Evolutionary conservation across 2,797 vertebrate genomes (phyloP), one percentile per base, ranked within the genome.

Genomic region (Myotis findleyi): DNA sequence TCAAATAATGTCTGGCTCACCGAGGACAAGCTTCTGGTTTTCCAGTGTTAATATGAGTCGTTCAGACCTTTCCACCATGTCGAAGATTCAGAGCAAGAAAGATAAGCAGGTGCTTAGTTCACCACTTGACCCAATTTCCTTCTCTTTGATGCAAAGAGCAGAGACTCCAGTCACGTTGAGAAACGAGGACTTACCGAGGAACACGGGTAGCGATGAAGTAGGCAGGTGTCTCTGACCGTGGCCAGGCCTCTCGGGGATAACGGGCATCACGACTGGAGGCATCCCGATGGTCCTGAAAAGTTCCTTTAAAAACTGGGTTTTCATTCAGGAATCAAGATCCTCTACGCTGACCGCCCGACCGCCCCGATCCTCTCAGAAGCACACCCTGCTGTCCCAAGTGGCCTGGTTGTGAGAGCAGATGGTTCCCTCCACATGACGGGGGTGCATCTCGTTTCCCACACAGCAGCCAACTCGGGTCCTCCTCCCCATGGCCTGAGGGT

Each of bases 91-190:
- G 72, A 85, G 66, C 33, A 87, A 51, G 17, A 79, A 79, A 72
- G 71, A 62, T 25, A 51, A 16, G 59, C 79, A 85, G 38, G 16
- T 66, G 38, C 55, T 57, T 66, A 12, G 20, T 57, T 85, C 16
- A 11, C 25, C 57, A 7, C 33, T 21, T 47, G 36, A 82, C 53
- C 33, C 36, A 38, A 62, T n/a, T 36, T 64, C 53, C 59, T 73
- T 55, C 86, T 90, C 62, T 72, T 18, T 5, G 17, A 21, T 80
- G 25, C 73, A 66, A 80, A 72, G 27, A 94, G 64, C 64, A 53
- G 64, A 72, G 81, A 41, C 16, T 73, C 25, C 36, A 57, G 33
- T 82, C 66, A 68, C n/a, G 49, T 41, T 49, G 79, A 85, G 66
- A 86, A 38, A 36, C 5, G n/a, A 66, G 30, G 20, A 38, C 68